Evolutionary conservation across 2,113 vertebrate genomes (phyloP).

Genomic region (Zapornia atra): DNA sequence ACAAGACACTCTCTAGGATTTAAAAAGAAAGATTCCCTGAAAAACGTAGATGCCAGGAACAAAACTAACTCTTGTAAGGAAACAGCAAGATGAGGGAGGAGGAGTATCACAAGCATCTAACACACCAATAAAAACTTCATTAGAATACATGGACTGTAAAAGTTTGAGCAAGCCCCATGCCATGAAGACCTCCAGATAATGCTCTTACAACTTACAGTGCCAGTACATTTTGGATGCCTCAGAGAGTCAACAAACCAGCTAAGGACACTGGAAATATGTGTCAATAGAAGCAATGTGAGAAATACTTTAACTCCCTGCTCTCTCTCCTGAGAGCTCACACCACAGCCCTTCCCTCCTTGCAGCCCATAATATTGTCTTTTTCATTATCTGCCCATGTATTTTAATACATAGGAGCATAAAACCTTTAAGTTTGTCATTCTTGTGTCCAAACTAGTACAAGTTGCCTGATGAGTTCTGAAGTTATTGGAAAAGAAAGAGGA

Average conservation of each 20-base stretch:
- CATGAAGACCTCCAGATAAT: not conserved
- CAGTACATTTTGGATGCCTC: not conserved
- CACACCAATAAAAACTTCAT: not conserved
- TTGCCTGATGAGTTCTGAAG: not conserved
- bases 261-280: not conserved
- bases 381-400: not conserved
- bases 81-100: not conserved
- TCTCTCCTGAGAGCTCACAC: not conserved
- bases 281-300: not conserved
- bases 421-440: not conserved
- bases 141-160: not conserved
- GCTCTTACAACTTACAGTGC: too few relatives aligned
- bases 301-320: not conserved
- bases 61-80: not conserved
- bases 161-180: not conserved
- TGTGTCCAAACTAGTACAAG: not conserved
- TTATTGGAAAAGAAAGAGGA: not conserved
- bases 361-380: not conserved
- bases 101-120: not conserved
- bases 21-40: not conserved
- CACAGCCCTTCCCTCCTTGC: not conserved
- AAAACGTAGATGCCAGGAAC: not conserved
- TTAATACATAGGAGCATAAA: not conserved
- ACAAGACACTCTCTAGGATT: not conserved
- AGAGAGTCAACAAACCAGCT: not conserved